These are phyloP conservation scores for Mythimna pallens DNA, from an alignment of 2,888 invertebrate genomes.

Conservation along the genomic window DNA sequence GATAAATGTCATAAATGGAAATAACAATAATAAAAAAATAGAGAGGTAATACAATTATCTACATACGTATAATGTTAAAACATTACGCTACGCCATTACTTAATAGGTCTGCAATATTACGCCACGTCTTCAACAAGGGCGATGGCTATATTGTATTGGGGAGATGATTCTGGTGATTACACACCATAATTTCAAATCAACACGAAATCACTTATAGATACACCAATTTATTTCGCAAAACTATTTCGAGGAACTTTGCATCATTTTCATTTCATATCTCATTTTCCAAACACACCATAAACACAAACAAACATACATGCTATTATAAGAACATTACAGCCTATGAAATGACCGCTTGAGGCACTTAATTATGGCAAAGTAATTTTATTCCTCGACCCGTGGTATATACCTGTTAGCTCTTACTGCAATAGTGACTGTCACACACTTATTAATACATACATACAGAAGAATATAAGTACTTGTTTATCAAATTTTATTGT, in stretches of 20 bases:
- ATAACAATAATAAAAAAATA: too few relatives aligned
- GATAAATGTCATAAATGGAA: too few relatives aligned
- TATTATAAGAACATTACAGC: constrained; percentile 32
- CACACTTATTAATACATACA: background rate
- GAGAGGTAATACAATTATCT: too few relatives aligned
- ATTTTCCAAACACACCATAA: constrained; percentile 6
- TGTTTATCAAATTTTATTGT: background rate
- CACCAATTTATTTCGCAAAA: background rate
- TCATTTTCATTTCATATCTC: background rate
- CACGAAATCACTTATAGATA: constrained; percentile 3
- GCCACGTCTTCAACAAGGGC: too few relatives aligned
- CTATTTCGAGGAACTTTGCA: background rate
- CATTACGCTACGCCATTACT: too few relatives aligned
- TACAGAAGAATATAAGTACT: background rate
- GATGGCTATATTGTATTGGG: too few relatives aligned
- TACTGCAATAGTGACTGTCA: constrained; percentile 25
- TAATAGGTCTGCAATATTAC: too few relatives aligned
- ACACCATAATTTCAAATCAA: background rate
- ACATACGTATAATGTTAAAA: too few relatives aligned
- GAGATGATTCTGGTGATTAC: too few relatives aligned
- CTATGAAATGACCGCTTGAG: constrained; percentile 15
- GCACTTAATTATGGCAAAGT: constrained; percentile 9
- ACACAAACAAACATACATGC: constrained; percentile 9
- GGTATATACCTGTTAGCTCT: background rate
- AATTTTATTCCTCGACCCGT: constrained; percentile 3